Evolutionary conservation across 37 sponge, comb jelly and placozoan genomes (phyloP).

Genomic region (Tethya wilhelma): DNA sequence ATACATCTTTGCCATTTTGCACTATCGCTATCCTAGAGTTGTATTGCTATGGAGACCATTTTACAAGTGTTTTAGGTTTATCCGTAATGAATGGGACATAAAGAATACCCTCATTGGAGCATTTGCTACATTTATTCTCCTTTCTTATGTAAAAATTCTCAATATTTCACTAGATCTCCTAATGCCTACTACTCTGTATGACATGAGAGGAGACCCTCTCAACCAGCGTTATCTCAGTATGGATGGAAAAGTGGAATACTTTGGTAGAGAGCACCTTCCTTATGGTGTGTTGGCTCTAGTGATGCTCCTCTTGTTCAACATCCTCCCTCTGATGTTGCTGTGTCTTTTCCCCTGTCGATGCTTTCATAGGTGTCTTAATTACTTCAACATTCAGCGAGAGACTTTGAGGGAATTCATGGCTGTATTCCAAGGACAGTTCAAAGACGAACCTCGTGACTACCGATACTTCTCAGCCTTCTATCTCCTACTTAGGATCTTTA

Average conservation of each 20-base stretch:
- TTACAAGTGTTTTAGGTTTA: no score
- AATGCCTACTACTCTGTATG: neutral
- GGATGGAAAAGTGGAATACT: constrained; percentile 4
- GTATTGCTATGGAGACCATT: neutral
- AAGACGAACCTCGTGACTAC: constrained; percentile 12
- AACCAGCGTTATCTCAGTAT: neutral
- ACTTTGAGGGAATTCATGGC: constrained; percentile 15
- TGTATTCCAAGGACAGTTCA: constrained; percentile 34
- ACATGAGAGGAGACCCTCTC: neutral
- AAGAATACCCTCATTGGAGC: neutral
- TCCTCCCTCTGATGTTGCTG: neutral
- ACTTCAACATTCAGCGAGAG: neutral
- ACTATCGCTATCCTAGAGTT: neutral
- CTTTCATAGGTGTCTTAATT: no score
- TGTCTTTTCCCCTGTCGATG: constrained; percentile 5
- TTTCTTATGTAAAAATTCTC: constrained; percentile 19
- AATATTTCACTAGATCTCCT: constrained; percentile 10
- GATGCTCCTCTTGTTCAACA: neutral
- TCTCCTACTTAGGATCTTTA: constrained; percentile 3
- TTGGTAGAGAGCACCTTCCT: constrained; percentile 12
- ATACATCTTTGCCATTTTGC: neutral
- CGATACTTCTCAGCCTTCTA: constrained; percentile 21
- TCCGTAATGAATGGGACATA: constrained; percentile 1
- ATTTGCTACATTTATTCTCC: no score
- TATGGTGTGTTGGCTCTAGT: constrained; percentile 1